Evolutionary conservation across 2,797 vertebrate genomes (phyloP), one percentile per base, ranked within the genome.

Genomic region (Pipistrellus kuhlii): DNA sequence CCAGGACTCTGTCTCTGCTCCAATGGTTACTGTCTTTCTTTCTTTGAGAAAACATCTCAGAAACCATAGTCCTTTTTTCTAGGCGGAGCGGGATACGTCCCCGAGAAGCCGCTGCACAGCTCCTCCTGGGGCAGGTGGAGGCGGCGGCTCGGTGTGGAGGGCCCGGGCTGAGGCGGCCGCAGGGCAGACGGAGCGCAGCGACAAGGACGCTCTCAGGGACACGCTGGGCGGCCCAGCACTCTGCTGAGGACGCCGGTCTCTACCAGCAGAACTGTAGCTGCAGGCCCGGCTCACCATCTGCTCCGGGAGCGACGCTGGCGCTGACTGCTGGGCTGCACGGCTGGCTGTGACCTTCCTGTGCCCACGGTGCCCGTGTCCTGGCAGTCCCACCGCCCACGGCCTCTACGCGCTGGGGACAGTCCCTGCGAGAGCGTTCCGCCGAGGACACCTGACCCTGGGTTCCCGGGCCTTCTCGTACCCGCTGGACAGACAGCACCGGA

Each of bases 61-160:
- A 38, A 93, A 51, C 9, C 20, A 38, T 51, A 55, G 21, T 27
- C 92, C 35, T 66, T 88, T 93, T 62, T 75, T 53, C 75, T n/a
- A 11, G 23, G 44, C 2, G 2, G 41, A 30, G 23, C 35, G 80
- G 59, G 92, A 83, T 21, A 35, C 59, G 53, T 18, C 27, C 23
- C 46, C 41, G 0, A 68, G 62, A 64, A 64, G 32, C 30, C 41
- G 46, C 41, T 27, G 17, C 30, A 55, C 25, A 48, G 51, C 15
- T 6, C 8, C n/a, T 32, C 30, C 10, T 0, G 0, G 66, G n/a
- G 20, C 30, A 64, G 68, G 38, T 8, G 6, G 27, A 18, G 46
- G 44, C 5, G 44, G 8, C 8, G 44, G 44, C 44, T 10, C 44
- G 1, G 44, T 2, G 44, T 44, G 44, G 44, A 11, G 44, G 44